Evolutionary conservation across 1,140 invertebrate species (phyloP), one percentile per base, ranked within the genome.

Genomic region (Oppia nitens): DNA sequence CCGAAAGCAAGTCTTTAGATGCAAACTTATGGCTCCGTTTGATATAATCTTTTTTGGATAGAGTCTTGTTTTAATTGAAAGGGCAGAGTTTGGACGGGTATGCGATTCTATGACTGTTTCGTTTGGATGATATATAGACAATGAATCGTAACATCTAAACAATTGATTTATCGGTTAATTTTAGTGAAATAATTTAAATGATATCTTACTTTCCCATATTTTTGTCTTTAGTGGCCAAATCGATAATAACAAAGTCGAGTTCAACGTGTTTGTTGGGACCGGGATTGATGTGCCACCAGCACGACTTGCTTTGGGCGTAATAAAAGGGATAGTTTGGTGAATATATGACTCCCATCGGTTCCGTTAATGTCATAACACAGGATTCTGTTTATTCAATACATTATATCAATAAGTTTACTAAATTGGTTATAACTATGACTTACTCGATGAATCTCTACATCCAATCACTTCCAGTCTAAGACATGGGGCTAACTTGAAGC

Each of bases 311-410:
- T 60, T 67, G 66, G 1, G 65, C 66, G 27, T 67, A 67, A 55
- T 67, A 67, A 45, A 47, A 60, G 6, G 66, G 66, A 50, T 67
- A 62, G 32, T 64, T 64, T 47, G 66, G 66, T n/a, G 66, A 67
- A 12, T 48, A 27, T 6, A 67, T 64, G 1, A 50, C 55, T 12
- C 66, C 66, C 51, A 50, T 57, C 1, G 53, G 32, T 11, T 52
- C 52, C 17, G 52, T 57, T 29, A 24, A 57, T 32, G 14, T 54
- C 45, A n/a, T 28, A 53, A 26, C 61, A 53, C 14, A 62, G 40
- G 11, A 32, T 26, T 40, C 57, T 61, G 47, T 53, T 23, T 54
- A 47, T 17, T 51, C 20, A 23, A 27, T 1, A 3, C 25, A 27
- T 20, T 48, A 58, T 9, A 23, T 23, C 17, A 60, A 60, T 3